Conservation (phyloP, 2,113 vertebrate genomes). For the Ibidorhyncha struthersii region DNA sequence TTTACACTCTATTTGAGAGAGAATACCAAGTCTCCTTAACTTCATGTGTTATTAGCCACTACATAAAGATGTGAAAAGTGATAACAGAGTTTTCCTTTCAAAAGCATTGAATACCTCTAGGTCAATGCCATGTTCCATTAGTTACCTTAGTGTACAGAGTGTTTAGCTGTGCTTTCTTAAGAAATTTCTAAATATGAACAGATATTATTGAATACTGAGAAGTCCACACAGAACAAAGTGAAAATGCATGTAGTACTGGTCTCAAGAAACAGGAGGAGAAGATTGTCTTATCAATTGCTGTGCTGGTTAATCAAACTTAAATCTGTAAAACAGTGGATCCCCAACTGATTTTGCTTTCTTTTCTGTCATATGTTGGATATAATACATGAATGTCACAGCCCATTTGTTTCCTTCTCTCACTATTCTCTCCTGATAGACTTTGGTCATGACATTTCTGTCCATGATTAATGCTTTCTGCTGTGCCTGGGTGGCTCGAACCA, state of each 20-base stretch:
- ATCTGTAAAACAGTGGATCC: background rate
- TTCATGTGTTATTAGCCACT: background rate
- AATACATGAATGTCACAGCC: background rate
- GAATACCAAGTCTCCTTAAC: background rate
- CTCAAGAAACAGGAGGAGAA: background rate
- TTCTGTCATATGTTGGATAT: accelerated
- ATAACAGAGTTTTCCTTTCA: background rate
- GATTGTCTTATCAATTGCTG: background rate
- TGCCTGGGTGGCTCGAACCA: background rate
- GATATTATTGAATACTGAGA: conserved; percentile 10
- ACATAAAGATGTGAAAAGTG: background rate
- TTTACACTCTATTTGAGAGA: background rate
- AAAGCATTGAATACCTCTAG: background rate
- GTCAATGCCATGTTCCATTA: background rate
- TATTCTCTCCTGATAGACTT: background rate
- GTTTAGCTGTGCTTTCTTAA: conserved; percentile 6
- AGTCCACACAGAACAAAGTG: background rate
- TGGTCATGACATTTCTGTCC: background rate
- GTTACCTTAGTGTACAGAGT: background rate
- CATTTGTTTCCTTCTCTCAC: background rate
- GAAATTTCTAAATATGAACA: conserved; percentile 19
- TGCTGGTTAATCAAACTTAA: background rate
- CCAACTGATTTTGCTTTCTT: background rate
- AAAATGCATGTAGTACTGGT: background rate
- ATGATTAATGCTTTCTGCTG: background rate